These are phyloP conservation scores for Sisyra nigra DNA, from an alignment of 2,888 invertebrate genomes.

Conservation along the genomic window DNA sequence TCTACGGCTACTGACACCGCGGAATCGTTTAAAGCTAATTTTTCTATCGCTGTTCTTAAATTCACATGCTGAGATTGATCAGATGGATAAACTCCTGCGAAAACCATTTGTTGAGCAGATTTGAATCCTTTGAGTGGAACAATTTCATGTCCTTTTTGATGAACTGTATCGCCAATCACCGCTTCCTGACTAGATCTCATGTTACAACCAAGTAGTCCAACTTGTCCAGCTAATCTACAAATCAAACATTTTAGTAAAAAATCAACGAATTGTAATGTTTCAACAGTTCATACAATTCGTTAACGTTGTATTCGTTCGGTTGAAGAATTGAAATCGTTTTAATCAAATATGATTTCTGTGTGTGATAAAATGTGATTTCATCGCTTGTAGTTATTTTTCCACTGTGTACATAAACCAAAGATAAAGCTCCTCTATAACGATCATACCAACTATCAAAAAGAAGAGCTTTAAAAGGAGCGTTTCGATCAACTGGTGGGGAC, in stretches of 20 bases:
- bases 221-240: constrained; percentile 78
- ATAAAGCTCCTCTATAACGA: constrained; percentile 65
- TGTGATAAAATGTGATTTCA: constrained; percentile 52
- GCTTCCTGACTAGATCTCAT: constrained; percentile 61
- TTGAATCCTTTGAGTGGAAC: constrained; percentile 47
- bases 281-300: constrained; percentile 37
- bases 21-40: constrained; percentile 85
- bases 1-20: constrained; percentile 72
- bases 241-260: neutral
- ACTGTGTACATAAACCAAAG: constrained; percentile 60
- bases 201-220: constrained; percentile 73
- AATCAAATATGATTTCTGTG: constrained; percentile 60
- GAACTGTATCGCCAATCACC: constrained; percentile 60
- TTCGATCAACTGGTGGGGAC: constrained; percentile 42
- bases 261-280: neutral
- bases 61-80: constrained; percentile 71
- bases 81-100: constrained; percentile 78
- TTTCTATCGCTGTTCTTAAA: constrained; percentile 71
- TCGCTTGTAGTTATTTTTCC: constrained; percentile 61
- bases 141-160: constrained; percentile 33
- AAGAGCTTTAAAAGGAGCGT: constrained; percentile 55
- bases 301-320: constrained; percentile 53
- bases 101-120: constrained; percentile 64
- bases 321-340: constrained; percentile 63
- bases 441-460: constrained; percentile 93